Base-by-base conservation (phyloP, 2,888 invertebrate species). In the Dynastes grantii region DNA sequence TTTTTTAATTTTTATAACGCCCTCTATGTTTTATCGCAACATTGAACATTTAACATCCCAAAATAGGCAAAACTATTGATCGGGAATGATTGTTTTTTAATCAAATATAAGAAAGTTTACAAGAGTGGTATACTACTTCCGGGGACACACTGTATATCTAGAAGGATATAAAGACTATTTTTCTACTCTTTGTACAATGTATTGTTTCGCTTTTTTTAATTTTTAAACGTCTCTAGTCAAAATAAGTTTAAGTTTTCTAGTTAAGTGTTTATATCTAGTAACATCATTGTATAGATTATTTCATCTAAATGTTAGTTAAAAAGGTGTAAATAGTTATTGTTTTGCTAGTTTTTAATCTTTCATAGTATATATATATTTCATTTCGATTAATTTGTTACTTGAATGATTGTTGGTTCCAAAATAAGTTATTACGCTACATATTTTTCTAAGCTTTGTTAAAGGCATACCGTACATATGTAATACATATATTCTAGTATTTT, bases 391-490 rank as follows among this genome's bases (percentile, higher is more conserved):
- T 8, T 45, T 45, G 45, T 45, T 45, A 45, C 11, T 2, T 11
- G 11, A 8, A 45, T 1, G 9, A 11, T 45, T 45, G 45, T 63
- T 63, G 13, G n/a, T 63, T 27, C 32, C 22, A 29, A 29, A 29
- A n/a, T 63, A 63, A 63, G 63, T 32, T 63, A 63, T 63, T 32
- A 32, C 13, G 9, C 27, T 29, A 27, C 9, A 29, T 63, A 63
- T 63, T 63, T 63, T 27, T 63, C 6, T 63, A 63, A 29, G 63
- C 63, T 63, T 63, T 63, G 63, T 63, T 63, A 29, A 63, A 32
- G 32, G 5, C 6, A 2, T 63, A 63, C 27, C 32, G 8, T 63
- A 8, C 11, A 45, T 45, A 45, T 37, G 32, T 32, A 22, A 5
- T 37, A 37, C 4, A 37, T 45, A 45, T 8, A 45, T 11, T 45